Evolutionary conservation across 1,140 invertebrate genomes (phyloP).

Genomic region (Drosophila orosa): DNA sequence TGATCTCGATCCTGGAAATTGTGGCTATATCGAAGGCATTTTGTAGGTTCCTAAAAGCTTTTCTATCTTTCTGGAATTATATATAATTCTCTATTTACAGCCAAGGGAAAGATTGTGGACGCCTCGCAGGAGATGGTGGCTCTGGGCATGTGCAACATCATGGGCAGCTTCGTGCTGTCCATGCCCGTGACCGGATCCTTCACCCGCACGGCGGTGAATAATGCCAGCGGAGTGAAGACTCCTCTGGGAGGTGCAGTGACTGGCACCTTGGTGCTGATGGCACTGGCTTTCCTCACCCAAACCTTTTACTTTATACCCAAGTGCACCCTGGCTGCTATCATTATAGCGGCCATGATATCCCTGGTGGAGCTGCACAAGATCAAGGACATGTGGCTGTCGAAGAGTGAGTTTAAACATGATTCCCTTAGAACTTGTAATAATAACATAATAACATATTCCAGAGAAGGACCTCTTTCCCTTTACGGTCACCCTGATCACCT

Average conservation of each 20-base stretch:
- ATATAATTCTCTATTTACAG: constrained; percentile 84
- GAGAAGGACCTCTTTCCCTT: constrained; percentile 92
- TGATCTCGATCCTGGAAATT: constrained; percentile 92
- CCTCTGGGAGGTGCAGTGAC: constrained; percentile 93
- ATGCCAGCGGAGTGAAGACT: constrained; percentile 94
- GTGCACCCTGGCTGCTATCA: constrained; percentile 89
- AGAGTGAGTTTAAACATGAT: constrained; percentile 87
- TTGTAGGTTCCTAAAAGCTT: constrained; percentile 84
- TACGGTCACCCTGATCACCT: constrained; percentile 89
- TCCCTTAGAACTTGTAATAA: fast-evolving
- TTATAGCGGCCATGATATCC: constrained; percentile 92
- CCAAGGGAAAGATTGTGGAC: constrained; percentile 91
- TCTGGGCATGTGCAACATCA: constrained; percentile 92
- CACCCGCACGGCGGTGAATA: constrained; percentile 95
- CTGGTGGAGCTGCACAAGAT: constrained; percentile 91
- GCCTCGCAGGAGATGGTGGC: constrained; percentile 94
- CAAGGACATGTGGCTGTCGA: constrained; percentile 91
- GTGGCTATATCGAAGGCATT: constrained; percentile 95
- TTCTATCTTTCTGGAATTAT: background rate
- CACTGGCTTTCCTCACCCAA: constrained; percentile 89
- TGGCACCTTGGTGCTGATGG: constrained; percentile 88
- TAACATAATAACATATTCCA: constrained; percentile 84
- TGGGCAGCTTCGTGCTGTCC: constrained; percentile 94
- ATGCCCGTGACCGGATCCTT: constrained; percentile 96
- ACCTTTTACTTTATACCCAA: constrained; percentile 92